Base-by-base conservation (phyloP, 2,888 invertebrate species). In the Cacoxenus indagator region DNA sequence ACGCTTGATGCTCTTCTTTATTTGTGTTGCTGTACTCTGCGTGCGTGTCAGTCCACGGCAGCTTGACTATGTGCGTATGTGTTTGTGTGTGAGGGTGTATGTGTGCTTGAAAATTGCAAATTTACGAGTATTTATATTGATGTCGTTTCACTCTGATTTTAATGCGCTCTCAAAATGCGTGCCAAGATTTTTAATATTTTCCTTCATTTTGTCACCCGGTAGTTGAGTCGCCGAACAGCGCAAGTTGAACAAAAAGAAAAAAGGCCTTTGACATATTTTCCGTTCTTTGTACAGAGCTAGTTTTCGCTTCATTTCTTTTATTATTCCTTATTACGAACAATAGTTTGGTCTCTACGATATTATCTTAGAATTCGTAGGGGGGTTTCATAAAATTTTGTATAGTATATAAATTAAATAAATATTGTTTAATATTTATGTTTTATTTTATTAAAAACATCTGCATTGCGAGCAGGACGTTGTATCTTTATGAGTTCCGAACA, bases 111-210 rank as follows among this genome's bases (percentile, higher is more conserved):
- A 78, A 81, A 84, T 84, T 84, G 82, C 79, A 78, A 81, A 82
- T 84, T 83, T 84, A 81, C 80, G 80, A 81, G 80, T 81, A 81
- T 83, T 83, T 81, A 82, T 83, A 83, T 84, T 83, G 83, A 82
- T 82, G 83, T 81, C 78, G 84, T 84, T 81, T 84, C 76, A 78
- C 82, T 82, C 84, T 84, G 82, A 82, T 82, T 84, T 82, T 79
- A 81, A 83, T 83, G 83, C 75, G 70, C 73, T 79, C 72, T 73
- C 74, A 78, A 83, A 83, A 81, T 82, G 81, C 81, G 81, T 81
- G 81, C 81, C 67, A 80, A 76, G 80, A 81, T 78, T 83, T 81
- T 81, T 83, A 81, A 80, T 80, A 83, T 64, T 43, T 67, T 62
- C 45, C 19, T 22, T 55, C 48, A 31, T 17, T 51, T 59, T 67